A percentile compares a stretch with the other conserved stretches of the same genome.
phyloP scores from a whole-genome alignment of 2,797 vertebrate species.

The Silurus aristotelis region DNA sequence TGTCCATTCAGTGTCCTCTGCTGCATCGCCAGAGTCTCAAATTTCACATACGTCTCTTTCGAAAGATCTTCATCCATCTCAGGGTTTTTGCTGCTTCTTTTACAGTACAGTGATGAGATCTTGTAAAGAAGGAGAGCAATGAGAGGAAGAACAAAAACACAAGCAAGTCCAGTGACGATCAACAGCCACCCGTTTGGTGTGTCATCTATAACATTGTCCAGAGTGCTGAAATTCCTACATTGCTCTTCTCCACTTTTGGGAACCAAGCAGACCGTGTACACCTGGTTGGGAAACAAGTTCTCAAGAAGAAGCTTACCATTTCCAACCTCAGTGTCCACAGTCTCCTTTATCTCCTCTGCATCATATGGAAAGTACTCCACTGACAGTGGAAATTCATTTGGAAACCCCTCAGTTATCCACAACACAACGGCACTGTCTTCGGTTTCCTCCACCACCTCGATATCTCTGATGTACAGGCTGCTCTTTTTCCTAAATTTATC shows the following conservation, averaged over 20 bases:
- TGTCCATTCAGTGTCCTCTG: conserved; percentile 74
- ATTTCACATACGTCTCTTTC: conserved; percentile 93
- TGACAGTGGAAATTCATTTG: conserved; percentile 72
- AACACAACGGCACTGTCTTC: conserved; percentile 83
- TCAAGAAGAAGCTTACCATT: conserved; percentile 85
- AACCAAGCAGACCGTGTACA: conserved; percentile 88
- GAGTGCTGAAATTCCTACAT: conserved; percentile 87
- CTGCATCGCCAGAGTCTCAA: conserved; percentile 89
- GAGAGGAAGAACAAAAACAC: conserved; percentile 79
- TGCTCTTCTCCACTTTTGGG: conserved; percentile 84
- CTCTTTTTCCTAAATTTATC: conserved; percentile 68
- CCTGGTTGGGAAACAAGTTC: conserved; percentile 80
- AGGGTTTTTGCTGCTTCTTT: conserved; percentile 62
- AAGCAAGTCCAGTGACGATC: conserved; percentile 77
- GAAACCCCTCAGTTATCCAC: conserved; percentile 78
- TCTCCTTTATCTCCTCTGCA: conserved; percentile 80
- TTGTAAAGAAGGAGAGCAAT: conserved; percentile 89
- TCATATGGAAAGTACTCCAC: conserved; percentile 88
- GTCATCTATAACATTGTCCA: conserved; percentile 62
- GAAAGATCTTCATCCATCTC: conserved; percentile 78
- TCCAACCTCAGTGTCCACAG: conserved; percentile 76
- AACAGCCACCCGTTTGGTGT: conserved; percentile 72
- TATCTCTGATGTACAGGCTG: conserved; percentile 71
- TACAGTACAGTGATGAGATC: conserved; percentile 82
- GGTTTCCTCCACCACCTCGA: conserved; percentile 83